Conservation (phyloP, 2,113 vertebrate genomes). For the Xyliphius kryptos region DNA sequence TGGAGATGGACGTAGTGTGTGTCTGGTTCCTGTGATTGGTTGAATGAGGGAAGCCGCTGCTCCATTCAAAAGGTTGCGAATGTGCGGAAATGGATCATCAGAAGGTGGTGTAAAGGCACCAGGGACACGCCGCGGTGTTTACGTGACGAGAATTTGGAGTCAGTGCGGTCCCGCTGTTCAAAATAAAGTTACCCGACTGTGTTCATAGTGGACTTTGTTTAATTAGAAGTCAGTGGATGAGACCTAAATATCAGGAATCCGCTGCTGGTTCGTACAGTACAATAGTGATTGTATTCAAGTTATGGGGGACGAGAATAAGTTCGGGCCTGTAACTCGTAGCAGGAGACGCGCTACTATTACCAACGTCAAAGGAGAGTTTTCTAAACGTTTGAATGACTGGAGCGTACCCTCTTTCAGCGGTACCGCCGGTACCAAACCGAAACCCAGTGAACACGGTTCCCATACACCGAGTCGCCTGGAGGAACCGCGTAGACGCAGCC, state of each 20-base stretch:
- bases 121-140: not conserved
- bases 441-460: not conserved
- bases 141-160: not conserved
- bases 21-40: not conserved
- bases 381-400: not conserved
- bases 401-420: not conserved
- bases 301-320: constrained; percentile 21
- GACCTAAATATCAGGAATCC: not conserved
- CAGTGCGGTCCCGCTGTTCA: not conserved
- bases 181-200: not conserved
- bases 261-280: not conserved
- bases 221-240: not conserved
- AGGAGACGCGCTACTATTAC: constrained; percentile 38
- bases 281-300: not conserved
- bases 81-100: not conserved
- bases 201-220: not conserved
- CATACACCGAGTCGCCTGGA: not conserved
- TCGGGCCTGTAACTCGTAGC: constrained; percentile 26
- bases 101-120: not conserved
- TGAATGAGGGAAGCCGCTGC: not conserved
- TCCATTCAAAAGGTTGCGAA: not conserved
- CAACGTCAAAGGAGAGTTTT: constrained; percentile 16
- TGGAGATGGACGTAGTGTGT: no score
- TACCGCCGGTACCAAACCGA: not conserved
- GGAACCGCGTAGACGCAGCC: not conserved